Evolutionary conservation across 2,888 invertebrate genomes (phyloP).

Genomic region (Lepeophtheirus nordmannii): DNA sequence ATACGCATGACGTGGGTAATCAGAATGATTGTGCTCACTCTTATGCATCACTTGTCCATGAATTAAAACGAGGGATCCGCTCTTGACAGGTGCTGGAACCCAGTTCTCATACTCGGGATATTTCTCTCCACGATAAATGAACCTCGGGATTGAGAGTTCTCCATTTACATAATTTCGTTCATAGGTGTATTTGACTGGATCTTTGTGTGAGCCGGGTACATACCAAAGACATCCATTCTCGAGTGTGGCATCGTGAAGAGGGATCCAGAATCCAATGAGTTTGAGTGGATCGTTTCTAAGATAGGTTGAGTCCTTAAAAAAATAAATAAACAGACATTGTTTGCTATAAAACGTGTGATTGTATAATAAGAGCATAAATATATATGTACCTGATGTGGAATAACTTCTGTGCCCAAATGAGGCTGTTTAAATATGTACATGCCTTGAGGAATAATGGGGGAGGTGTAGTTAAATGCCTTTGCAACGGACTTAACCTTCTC

Average conservation of each 20-base stretch:
- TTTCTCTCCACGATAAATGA: constrained; percentile 25
- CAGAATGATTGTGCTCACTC: constrained; percentile 68
- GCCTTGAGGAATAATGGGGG: constrained; percentile 74
- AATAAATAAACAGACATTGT: too few species aligned
- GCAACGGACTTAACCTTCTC: constrained; percentile 62
- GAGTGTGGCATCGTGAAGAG: constrained; percentile 75
- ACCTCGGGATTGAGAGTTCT: not conserved
- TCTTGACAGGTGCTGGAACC: constrained; percentile 8
- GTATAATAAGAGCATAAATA: too few species aligned
- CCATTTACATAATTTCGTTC: constrained; percentile 33
- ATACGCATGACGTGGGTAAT: constrained; percentile 74
- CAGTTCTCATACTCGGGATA: constrained; percentile 6
- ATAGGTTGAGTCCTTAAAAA: constrained; percentile 55
- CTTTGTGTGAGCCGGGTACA: constrained; percentile 75
- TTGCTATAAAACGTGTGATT: too few species aligned
- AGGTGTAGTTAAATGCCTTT: constrained; percentile 49
- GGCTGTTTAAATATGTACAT: constrained; percentile 98
- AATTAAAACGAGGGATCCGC: constrained; percentile 20
- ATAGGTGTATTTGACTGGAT: constrained; percentile 46
- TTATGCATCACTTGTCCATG: constrained; percentile 58
- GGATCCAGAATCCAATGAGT: constrained; percentile 83
- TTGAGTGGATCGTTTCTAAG: constrained; percentile 62
- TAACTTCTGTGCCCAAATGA: constrained; percentile 50
- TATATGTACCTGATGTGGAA: not conserved
- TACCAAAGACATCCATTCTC: constrained; percentile 93